These are phyloP conservation scores for Apodemia hepburni DNA, from an alignment of 2,888 invertebrate genomes.

Conservation along the genomic window DNA sequence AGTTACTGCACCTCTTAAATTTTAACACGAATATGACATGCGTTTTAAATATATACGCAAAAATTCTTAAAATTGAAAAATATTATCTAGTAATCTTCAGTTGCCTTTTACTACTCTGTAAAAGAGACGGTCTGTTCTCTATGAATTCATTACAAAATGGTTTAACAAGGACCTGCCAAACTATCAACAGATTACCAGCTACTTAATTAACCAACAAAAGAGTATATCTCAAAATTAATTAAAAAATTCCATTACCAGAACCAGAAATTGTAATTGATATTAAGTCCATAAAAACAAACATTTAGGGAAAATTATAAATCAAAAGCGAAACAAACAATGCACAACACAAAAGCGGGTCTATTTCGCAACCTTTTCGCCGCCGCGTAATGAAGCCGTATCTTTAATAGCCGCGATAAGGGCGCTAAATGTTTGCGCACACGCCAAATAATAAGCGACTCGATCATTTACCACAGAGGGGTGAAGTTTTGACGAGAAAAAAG, in stretches of 20 bases:
- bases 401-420: constrained; percentile 75
- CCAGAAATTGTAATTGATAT: constrained; percentile 30
- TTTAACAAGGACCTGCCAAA: background rate
- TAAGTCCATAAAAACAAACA: constrained; percentile 28
- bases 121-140: too few relatives aligned
- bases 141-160: background rate
- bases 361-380: constrained; percentile 43
- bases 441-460: constrained; percentile 76
- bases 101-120: too few relatives aligned
- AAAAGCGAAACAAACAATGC: constrained; percentile 38
- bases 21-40: too few relatives aligned
- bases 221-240: background rate
- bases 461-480: constrained; percentile 70
- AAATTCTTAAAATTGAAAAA: too few relatives aligned
- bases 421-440: constrained; percentile 78
- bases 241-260: background rate
- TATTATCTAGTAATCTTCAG: too few relatives aligned
- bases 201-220: background rate
- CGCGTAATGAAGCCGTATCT: constrained; percentile 77
- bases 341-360: constrained; percentile 42
- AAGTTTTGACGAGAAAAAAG: constrained; percentile 56
- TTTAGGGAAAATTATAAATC: constrained; percentile 36
- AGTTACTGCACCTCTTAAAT: too few relatives aligned
- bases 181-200: background rate
- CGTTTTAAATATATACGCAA: too few relatives aligned